A percentile compares a stretch with the other conserved stretches of the same genome.
Conservation (phyloP, 1,140 invertebrate species). For the Sycobia sp. region DNA sequence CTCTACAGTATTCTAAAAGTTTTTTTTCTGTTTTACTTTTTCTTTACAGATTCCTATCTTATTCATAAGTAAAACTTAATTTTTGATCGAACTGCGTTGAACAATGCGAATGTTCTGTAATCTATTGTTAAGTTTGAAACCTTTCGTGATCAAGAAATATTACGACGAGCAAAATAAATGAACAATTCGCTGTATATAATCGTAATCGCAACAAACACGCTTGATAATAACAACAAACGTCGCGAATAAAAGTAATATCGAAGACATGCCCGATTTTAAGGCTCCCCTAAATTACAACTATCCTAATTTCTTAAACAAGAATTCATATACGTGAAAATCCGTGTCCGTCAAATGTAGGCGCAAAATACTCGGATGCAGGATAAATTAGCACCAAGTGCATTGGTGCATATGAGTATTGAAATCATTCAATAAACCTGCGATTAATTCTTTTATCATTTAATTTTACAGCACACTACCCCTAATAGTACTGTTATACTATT, state of each 20-base stretch:
- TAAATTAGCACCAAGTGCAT: conserved; percentile 2
- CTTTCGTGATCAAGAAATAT: no score
- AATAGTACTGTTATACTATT: conserved; percentile 15
- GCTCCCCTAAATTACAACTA: neutral
- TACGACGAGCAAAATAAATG: no score
- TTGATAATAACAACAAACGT: conserved; percentile 11
- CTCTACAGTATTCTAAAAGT: no score
- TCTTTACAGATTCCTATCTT: no score
- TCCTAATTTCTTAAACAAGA: conserved; percentile 17
- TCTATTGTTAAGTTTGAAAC: no score
- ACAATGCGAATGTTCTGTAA: no score
- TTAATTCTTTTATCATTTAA: neutral
- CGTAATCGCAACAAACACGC: neutral
- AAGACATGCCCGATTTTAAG: conserved; percentile 5
- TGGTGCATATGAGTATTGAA: neutral
- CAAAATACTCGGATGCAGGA: neutral
- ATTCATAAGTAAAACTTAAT: no score
- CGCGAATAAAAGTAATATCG: neutral
- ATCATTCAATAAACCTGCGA: neutral
- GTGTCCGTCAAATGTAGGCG: conserved; percentile 1
- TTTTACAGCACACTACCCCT: conserved; percentile 1
- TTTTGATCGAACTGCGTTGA: no score
- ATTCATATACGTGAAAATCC: conserved; percentile 13
- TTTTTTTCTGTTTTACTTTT: no score
- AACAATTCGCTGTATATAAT: conserved; percentile 14